phyloP scores from a whole-genome alignment of 2,113 vertebrate genomes.

The Boleophthalmus pectinirostris region DNA sequence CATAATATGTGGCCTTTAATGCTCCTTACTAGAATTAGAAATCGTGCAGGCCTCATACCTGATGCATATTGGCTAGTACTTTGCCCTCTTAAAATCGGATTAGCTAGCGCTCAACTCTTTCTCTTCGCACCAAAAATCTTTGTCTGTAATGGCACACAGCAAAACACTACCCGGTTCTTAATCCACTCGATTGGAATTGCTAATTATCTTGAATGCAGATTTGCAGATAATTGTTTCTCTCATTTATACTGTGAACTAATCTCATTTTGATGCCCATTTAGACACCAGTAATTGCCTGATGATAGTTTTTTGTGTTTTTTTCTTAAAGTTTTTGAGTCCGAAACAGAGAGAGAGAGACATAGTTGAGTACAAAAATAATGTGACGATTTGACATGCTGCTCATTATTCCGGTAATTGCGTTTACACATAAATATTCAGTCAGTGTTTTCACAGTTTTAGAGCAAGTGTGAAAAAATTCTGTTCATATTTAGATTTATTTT shows the following conservation, averaged over 20 bases:
- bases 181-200: constrained; percentile 63
- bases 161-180: constrained; percentile 60
- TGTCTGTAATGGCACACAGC: constrained; percentile 55
- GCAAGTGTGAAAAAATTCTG: not conserved
- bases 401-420: constrained; percentile 30
- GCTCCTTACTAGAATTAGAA: no score
- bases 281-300: constrained; percentile 41
- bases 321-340: constrained; percentile 24
- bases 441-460: constrained; percentile 7
- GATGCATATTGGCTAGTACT: constrained; percentile 37
- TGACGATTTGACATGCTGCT: constrained; percentile 16
- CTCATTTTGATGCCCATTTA: constrained; percentile 50
- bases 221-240: constrained; percentile 61
- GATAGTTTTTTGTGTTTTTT: constrained; percentile 15
- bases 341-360: constrained; percentile 13
- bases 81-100: constrained; percentile 48
- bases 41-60: constrained; percentile 12
- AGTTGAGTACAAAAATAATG: constrained; percentile 12
- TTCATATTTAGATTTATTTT: constrained; percentile 4
- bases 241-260: constrained; percentile 49
- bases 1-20: no score
- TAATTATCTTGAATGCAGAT: constrained; percentile 67
- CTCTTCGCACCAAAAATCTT: constrained; percentile 45
- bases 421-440: constrained; percentile 22
- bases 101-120: constrained; percentile 47